Evolutionary conservation across 2,797 vertebrate species (phyloP).

Genomic region (Cichlasoma orientale): DNA sequence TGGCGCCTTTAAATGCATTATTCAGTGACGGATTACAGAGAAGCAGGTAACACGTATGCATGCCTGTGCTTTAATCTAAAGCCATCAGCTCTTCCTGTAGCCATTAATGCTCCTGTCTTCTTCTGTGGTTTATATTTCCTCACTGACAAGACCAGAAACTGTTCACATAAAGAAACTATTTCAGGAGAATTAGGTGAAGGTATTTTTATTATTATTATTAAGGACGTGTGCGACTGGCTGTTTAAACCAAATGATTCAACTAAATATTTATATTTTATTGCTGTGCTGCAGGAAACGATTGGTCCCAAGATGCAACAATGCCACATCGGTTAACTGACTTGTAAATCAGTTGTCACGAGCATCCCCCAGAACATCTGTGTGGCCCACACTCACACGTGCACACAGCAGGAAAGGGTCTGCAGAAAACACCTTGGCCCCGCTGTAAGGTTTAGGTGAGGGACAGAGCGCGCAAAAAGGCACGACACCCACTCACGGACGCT

Average conservation of each 20-base stretch:
- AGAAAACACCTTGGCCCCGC: too few relatives aligned
- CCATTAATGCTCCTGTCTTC: neutral
- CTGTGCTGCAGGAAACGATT: fast-evolving
- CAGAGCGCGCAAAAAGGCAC: neutral
- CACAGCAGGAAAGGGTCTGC: neutral
- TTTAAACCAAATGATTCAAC: too few relatives aligned
- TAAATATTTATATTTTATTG: neutral
- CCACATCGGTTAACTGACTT: neutral
- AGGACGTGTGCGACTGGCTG: neutral
- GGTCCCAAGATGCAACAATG: neutral
- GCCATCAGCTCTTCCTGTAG: neutral
- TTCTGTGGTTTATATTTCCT: neutral
- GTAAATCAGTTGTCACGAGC: neutral
- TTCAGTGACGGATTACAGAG: neutral
- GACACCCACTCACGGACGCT: too few relatives aligned
- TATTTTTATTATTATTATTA: fast-evolving
- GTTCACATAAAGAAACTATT: neutral
- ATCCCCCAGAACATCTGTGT: neutral
- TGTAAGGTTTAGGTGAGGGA: neutral
- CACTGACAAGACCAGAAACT: neutral
- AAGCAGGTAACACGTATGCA: neutral
- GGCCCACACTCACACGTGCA: neutral
- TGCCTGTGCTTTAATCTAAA: neutral
- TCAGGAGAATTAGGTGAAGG: neutral
- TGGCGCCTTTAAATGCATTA: neutral